Percentiles rank a stretch among this genome's conserved stretches.
Evolutionary conservation across 2,888 invertebrate genomes (phyloP).

Genomic region (Thyatira batis): DNA sequence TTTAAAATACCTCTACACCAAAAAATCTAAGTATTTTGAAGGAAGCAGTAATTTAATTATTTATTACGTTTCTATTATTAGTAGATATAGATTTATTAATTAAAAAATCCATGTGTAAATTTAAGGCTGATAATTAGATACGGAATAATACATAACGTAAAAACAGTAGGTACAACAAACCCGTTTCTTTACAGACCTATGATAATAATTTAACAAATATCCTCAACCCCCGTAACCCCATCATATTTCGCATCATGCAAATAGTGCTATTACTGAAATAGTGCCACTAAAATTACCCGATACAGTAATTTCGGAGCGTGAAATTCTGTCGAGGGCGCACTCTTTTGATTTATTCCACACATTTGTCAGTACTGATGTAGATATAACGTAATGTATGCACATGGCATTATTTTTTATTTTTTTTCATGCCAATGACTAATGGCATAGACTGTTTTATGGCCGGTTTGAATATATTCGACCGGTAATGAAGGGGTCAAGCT

Average conservation of each 20-base stretch:
- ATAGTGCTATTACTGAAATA: not conserved
- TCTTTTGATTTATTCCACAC: conserved; percentile 64
- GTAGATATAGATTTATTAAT: too few species aligned
- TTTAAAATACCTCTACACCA: too few species aligned
- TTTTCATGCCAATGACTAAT: conserved; percentile 54
- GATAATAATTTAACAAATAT: not conserved
- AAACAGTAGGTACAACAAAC: too few species aligned
- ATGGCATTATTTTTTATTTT: conserved; percentile 43
- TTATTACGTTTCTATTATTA: too few species aligned
- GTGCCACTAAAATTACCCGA: not conserved
- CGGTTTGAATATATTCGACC: conserved; percentile 24
- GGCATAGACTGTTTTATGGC: conserved; percentile 44
- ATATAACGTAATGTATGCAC: conserved; percentile 61
- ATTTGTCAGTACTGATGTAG: conserved; percentile 62
- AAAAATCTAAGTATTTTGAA: too few species aligned
- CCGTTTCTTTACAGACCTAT: not conserved
- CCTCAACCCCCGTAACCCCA: not conserved
- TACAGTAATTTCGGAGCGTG: conserved; percentile 36
- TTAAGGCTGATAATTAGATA: too few species aligned
- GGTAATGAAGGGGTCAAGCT: conserved; percentile 54
- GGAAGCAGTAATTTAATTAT: too few species aligned
- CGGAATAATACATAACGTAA: too few species aligned
- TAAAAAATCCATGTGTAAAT: too few species aligned
- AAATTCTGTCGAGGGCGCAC: conserved; percentile 46
- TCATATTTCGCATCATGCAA: conserved; percentile 5